Conservation (phyloP, 2,888 invertebrate species). For the Chromoteleia sp. region DNA sequence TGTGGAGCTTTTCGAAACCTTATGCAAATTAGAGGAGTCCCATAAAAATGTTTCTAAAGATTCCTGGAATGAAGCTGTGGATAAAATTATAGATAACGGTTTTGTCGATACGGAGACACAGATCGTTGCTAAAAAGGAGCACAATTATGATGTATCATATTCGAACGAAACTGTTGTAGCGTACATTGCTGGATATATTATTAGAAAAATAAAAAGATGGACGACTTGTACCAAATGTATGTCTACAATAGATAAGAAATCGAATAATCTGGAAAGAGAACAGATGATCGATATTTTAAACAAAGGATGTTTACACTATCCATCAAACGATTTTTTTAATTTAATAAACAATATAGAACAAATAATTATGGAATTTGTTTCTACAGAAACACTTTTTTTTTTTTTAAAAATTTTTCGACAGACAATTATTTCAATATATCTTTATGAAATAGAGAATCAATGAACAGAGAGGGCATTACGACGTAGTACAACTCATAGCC, state of each 20-base stretch:
- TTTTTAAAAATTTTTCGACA: no score
- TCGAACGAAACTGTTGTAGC: neutral
- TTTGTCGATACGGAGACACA: neutral
- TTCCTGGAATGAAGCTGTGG: constrained; percentile 18
- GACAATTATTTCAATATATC: no score
- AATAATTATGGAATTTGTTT: constrained; percentile 9
- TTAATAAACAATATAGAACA: constrained; percentile 6
- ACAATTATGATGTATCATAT: constrained; percentile 3
- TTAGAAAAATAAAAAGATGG: constrained; percentile 8
- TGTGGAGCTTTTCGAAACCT: neutral
- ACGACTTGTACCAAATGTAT: constrained; percentile 6
- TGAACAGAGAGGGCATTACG: no score
- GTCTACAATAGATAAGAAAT: neutral
- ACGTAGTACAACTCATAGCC: no score
- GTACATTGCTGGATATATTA: constrained; percentile 14
- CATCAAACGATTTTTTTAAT: neutral
- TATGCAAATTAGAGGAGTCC: no score
- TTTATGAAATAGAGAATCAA: no score
- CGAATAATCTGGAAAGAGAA: neutral
- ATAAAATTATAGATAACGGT: constrained; percentile 6
- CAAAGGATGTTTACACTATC: constrained; percentile 6
- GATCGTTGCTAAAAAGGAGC: constrained; percentile 2
- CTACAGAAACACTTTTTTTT: neutral
- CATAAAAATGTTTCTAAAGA: no score
- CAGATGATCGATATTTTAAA: constrained; percentile 8